Conservation (phyloP, 2,888 invertebrate genomes). For the Megalurothrips usitatus region DNA sequence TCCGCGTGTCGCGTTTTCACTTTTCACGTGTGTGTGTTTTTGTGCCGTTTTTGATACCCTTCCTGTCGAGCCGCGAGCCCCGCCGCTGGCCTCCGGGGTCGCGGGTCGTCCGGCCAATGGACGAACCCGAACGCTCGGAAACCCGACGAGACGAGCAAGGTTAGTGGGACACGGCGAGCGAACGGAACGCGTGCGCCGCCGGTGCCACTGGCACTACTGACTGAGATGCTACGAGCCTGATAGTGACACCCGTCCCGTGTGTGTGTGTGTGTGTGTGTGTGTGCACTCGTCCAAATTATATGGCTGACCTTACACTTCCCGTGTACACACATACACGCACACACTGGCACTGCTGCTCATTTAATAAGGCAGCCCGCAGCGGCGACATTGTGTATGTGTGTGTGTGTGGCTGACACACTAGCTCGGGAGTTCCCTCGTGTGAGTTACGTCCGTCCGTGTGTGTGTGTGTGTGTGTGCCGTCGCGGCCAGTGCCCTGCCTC, state of each 20-base stretch:
- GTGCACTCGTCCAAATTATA: constrained; percentile 6
- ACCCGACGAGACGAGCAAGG: background rate
- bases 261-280: background rate
- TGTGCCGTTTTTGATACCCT: no score
- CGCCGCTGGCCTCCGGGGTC: no score
- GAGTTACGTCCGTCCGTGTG: background rate
- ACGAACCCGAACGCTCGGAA: no score
- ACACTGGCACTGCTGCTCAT: no score
- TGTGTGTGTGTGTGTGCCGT: background rate
- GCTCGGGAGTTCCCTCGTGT: background rate
- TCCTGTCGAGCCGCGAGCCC: no score
- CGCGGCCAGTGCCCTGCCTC: background rate
- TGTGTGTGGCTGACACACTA: background rate
- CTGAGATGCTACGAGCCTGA: background rate
- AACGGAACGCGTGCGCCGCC: background rate
- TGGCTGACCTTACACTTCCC: constrained; percentile 1
- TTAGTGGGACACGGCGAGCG: background rate
- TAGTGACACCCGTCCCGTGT: background rate
- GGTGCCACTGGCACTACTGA: background rate
- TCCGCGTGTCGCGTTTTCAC: no score
- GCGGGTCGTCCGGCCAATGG: no score
- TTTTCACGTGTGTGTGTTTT: no score
- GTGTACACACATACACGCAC: no score
- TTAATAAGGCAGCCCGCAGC: no score
- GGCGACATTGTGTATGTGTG: no score